A percentile compares a stretch with the other conserved stretches of the same genome.
Evolutionary conservation across 1,140 invertebrate genomes (phyloP).

Genomic region (Arion vulgaris): DNA sequence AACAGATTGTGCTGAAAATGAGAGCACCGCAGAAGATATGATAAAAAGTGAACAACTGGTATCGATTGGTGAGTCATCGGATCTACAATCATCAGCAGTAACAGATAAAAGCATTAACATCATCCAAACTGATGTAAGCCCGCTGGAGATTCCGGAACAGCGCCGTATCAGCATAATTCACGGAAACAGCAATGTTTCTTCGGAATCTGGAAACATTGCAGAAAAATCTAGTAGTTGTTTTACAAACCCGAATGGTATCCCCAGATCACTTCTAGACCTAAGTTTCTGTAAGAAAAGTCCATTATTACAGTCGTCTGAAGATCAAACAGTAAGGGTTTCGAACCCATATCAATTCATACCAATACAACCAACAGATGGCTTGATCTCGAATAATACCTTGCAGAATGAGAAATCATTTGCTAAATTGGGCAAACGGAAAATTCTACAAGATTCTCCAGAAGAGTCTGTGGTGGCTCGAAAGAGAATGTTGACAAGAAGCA

Average conservation of each 20-base stretch:
- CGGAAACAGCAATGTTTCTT: neutral
- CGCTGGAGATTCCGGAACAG: neutral
- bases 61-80: too few relatives aligned
- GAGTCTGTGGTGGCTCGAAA: neutral
- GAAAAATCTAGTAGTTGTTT: neutral
- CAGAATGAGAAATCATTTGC: neutral
- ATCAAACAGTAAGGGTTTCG: neutral
- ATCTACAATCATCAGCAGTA: neutral
- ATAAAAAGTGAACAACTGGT: neutral
- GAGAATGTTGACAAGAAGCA: neutral
- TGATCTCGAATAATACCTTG: neutral
- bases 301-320: neutral
- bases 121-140: neutral
- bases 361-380: neutral
- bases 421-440: neutral
- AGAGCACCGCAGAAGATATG: neutral
- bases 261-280: neutral
- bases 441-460: neutral
- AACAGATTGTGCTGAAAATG: slow-evolving; percentile 5
- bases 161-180: slow-evolving; percentile 7
- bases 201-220: neutral
- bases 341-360: neutral
- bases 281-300: neutral
- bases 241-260: neutral
- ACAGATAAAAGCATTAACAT: neutral